phyloP scores from a whole-genome alignment of 1,140 invertebrate genomes.

The Hyposmocoma kahamanoa region DNA sequence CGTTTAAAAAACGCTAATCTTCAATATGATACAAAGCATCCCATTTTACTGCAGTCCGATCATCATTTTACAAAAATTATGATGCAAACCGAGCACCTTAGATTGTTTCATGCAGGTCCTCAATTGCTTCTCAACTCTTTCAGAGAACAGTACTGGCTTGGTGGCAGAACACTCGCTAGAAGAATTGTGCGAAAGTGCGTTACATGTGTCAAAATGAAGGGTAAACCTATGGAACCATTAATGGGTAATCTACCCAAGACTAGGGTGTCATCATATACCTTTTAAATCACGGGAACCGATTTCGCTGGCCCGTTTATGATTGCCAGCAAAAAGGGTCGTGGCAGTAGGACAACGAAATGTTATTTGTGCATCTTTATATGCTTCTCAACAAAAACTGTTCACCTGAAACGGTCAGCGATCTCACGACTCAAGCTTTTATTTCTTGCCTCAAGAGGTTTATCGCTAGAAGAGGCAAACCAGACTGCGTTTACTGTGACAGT shows the following conservation, averaged over 20 bases:
- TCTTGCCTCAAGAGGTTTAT: slow-evolving; percentile 13
- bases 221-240: background rate
- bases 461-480: slow-evolving; percentile 12
- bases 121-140: background rate
- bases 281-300: background rate
- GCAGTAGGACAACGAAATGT: background rate
- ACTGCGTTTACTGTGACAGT: slow-evolving; percentile 2
- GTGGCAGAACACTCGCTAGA: background rate
- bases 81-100: background rate
- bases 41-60: background rate
- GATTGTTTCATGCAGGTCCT: background rate
- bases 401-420: slow-evolving; percentile 2
- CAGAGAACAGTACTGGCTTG: background rate
- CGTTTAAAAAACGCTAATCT: background rate
- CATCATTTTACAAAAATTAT: slow-evolving; percentile 5
- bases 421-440: slow-evolving; percentile 13
- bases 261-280: background rate
- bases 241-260: background rate
- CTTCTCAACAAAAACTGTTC: background rate
- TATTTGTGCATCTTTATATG: slow-evolving; percentile 2
- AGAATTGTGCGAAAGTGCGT: background rate
- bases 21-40: background rate
- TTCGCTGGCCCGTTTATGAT: background rate
- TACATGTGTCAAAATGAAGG: background rate
- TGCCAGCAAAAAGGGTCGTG: background rate